A percentile compares a stretch with the other conserved stretches of the same genome.
These are phyloP conservation scores for Coelinius sp. DNA, from an alignment of 2,888 invertebrate species.

Conservation along the genomic window DNA sequence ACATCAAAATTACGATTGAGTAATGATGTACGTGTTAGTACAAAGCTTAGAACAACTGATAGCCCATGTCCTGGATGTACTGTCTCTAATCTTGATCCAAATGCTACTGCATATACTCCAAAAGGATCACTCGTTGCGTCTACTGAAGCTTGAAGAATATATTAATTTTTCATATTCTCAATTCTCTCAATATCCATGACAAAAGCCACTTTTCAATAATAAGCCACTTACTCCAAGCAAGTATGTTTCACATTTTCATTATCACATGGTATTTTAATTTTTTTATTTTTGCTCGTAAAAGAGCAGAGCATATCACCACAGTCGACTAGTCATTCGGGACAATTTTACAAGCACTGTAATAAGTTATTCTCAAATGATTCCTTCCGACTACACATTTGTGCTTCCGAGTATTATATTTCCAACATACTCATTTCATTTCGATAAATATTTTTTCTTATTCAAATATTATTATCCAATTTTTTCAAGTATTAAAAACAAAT, in stretches of 20 bases:
- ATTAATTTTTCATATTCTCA: background rate
- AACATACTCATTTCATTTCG: conserved; percentile 21
- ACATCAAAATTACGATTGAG: conserved; percentile 76
- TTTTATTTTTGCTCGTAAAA: background rate
- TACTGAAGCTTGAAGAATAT: conserved; percentile 73
- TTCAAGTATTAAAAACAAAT: background rate
- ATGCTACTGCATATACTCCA: conserved; percentile 93
- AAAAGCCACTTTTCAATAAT: background rate
- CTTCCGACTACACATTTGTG: conserved; percentile 29
- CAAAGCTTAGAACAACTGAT: conserved; percentile 64
- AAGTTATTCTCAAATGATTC: conserved; percentile 31
- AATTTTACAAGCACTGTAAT: conserved; percentile 60
- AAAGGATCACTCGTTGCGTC: conserved; percentile 78
- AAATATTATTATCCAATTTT: background rate
- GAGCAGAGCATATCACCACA: conserved; percentile 30
- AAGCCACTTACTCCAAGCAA: conserved; percentile 15
- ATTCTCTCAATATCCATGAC: conserved; percentile 24
- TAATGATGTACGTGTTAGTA: conserved; percentile 65
- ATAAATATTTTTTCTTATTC: background rate
- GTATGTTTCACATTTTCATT: conserved; percentile 36
- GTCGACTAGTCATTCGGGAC: conserved; percentile 66
- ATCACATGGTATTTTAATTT: background rate
- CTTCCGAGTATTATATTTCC: conserved; percentile 31
- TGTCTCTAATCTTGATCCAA: conserved; percentile 83
- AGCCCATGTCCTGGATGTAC: conserved; percentile 69